A percentile compares a stretch with the other conserved stretches of the same genome.
These are phyloP conservation scores for Aelia acuminata DNA, from an alignment of 2,888 invertebrate genomes.

Conservation along the genomic window DNA sequence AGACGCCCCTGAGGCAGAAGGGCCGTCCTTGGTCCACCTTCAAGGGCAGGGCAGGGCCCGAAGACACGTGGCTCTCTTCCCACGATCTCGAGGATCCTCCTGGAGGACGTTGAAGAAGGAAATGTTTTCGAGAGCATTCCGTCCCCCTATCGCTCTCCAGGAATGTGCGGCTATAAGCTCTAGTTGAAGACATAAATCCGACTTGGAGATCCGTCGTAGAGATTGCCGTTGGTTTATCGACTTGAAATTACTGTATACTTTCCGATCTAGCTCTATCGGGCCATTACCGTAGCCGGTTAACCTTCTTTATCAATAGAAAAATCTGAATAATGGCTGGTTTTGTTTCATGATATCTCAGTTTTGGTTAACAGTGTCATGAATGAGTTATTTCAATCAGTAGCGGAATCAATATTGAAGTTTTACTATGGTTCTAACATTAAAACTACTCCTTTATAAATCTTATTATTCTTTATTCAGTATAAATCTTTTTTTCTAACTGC, in stretches of 20 bases:
- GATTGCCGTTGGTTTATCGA: background rate
- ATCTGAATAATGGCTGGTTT: background rate
- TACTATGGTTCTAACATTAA: no score
- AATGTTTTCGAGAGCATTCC: slow-evolving; percentile 22
- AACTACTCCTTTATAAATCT: no score
- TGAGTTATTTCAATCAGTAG: background rate
- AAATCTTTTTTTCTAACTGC: no score
- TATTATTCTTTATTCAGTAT: no score
- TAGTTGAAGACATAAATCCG: background rate
- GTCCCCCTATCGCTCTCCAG: background rate
- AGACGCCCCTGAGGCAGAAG: background rate
- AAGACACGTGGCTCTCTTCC: slow-evolving; percentile 14
- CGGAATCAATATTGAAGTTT: background rate
- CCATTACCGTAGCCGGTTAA: background rate
- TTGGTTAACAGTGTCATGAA: background rate
- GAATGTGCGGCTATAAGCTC: background rate
- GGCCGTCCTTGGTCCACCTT: slow-evolving; percentile 4
- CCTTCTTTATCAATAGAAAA: background rate
- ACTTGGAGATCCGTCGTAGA: background rate
- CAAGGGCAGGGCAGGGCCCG: background rate
- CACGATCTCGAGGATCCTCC: slow-evolving; percentile 35
- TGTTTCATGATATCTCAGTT: background rate
- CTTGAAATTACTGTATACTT: slow-evolving; percentile 8
- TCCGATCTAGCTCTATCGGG: background rate
- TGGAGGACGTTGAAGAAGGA: background rate